These are phyloP conservation scores for Plutella xylostella DNA, from an alignment of 2,888 invertebrate species.

Conservation along the genomic window DNA sequence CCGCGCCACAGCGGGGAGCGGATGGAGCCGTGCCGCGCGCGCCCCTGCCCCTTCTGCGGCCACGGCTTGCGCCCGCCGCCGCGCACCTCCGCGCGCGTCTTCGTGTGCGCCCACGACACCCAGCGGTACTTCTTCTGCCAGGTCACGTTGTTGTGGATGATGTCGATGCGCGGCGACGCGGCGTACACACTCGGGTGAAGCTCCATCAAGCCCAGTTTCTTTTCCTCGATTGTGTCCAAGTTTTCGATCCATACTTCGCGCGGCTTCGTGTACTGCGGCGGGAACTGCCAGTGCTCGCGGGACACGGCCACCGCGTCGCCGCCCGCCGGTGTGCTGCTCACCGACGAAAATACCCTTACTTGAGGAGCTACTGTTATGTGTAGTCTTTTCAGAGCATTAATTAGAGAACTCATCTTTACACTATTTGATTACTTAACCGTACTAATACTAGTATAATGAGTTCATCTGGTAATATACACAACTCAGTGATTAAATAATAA, in stretches of 20 bases:
- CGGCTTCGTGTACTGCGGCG: conserved; percentile 68
- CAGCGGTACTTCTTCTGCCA: conserved; percentile 89
- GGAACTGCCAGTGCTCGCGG: conserved; percentile 58
- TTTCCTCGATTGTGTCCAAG: conserved; percentile 78
- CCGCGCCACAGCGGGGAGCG: conserved; percentile 88
- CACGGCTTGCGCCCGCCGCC: conserved; percentile 96
- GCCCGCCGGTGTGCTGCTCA: conserved; percentile 18
- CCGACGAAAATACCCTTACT: conserved; percentile 34
- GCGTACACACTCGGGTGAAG: conserved; percentile 93
- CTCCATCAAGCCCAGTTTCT: conserved; percentile 86
- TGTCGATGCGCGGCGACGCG: conserved; percentile 84
- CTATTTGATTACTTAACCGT: background rate
- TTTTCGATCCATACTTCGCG: conserved; percentile 91
- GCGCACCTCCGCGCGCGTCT: conserved; percentile 84
- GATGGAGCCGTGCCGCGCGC: conserved; percentile 92
- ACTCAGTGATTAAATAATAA: no score
- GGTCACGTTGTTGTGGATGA: conserved; percentile 84
- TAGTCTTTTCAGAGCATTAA: conserved; percentile 47
- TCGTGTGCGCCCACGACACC: conserved; percentile 84
- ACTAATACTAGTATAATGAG: no score
- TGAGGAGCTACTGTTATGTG: conserved; percentile 36
- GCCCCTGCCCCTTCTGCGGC: conserved; percentile 95
- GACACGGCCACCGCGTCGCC: conserved; percentile 32
- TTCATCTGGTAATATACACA: no score
- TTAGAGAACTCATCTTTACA: conserved; percentile 41